Base-by-base conservation (phyloP, 2,888 invertebrate species). In the Theodoxus fluviatilis region DNA sequence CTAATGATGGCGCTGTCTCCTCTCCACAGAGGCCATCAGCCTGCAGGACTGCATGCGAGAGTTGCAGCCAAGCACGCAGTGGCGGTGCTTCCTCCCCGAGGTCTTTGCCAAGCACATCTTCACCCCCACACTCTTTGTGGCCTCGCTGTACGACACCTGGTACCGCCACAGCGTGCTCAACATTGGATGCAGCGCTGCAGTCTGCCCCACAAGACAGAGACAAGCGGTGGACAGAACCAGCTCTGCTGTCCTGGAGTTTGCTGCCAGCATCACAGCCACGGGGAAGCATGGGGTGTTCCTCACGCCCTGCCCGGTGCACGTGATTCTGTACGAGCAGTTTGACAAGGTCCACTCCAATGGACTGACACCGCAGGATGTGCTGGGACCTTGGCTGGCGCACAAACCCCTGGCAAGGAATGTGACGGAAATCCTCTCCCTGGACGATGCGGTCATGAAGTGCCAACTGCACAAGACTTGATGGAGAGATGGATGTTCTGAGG, bases 61-160 rank as follows among this genome's bases (percentile, higher is more conserved):
- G 37, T 72, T 69, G 47, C 65, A 63, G 7, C 12, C 31, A 2
- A 43, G 43, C 0, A 47, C 65, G 6, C 75, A 73, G 43, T 80
- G 78, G 77, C 72, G 67, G 25, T 80, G 80, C 64, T 69, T 79
- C 25, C 67, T 76, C n/a, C 79, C 79, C 3, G 71, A 71, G 31
- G 71, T 72, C 31, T 78, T 75, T 68, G 72, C 77, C 68, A 73
- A 68, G 49, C 75, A 73, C 61, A 72, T 79, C 25, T 76, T 76
- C 49, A 75, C 78, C 1, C 79, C 79, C 6, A 68, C 71, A 9
- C 78, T 77, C 68, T 78, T 79, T 61, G 61, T 76, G 37, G 76
- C 75, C 64, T 79, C 79, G 12, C 70, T 77, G 22, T 75, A 77
- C 55, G 80, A 80, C 67, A 72, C 69, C 0, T 80, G 80, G 79